phyloP scores from a whole-genome alignment of 2,888 invertebrate species.

The Parnassius smintheus region DNA sequence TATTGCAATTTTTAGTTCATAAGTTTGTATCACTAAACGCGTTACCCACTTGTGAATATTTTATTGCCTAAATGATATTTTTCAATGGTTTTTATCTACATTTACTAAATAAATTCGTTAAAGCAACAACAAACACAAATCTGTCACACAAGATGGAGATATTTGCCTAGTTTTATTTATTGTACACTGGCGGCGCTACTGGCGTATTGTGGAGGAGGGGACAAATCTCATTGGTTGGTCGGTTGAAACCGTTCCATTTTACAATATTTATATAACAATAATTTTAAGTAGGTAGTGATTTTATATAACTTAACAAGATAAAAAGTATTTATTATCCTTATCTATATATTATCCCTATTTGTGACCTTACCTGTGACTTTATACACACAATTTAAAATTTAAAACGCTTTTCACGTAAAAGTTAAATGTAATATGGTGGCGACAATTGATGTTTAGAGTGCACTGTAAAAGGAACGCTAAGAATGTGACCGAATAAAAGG shows the following conservation, averaged over 20 bases:
- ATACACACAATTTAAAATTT: no score
- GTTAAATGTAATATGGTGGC: no score
- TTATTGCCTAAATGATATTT: constrained; percentile 52
- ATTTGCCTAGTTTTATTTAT: constrained; percentile 76
- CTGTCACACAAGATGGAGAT: constrained; percentile 85
- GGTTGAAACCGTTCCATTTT: constrained; percentile 52
- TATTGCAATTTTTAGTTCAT: constrained; percentile 44
- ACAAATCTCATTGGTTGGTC: constrained; percentile 52
- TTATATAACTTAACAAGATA: neutral
- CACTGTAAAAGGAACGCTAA: constrained; percentile 47
- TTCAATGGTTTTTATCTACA: constrained; percentile 55
- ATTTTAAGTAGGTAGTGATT: neutral
- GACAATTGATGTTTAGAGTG: no score
- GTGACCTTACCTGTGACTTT: no score
- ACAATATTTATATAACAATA: constrained; percentile 9
- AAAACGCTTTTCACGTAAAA: no score
- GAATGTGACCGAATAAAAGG: constrained; percentile 47
- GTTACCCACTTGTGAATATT: constrained; percentile 37
- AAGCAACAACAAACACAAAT: constrained; percentile 82
- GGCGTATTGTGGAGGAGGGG: constrained; percentile 50
- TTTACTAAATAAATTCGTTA: constrained; percentile 64
- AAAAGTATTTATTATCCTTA: no score
- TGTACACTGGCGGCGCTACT: constrained; percentile 71
- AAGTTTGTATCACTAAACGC: constrained; percentile 43
- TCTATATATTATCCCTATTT: no score